Conservation (phyloP, 2,797 vertebrate species). For the Sparidentex hasta region DNA sequence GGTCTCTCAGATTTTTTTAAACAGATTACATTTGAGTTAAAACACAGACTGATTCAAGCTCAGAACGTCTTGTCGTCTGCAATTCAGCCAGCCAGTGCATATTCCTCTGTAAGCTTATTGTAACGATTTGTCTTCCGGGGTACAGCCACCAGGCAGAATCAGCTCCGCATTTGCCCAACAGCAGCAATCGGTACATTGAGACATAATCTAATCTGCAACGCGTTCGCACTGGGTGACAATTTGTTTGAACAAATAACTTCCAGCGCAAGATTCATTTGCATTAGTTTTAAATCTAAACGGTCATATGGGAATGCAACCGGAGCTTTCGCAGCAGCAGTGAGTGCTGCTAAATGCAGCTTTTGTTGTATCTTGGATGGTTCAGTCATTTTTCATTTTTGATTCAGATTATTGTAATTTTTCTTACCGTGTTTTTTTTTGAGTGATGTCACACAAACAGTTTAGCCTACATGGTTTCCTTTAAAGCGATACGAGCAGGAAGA, state of each 20-base stretch:
- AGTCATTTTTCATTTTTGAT: background rate
- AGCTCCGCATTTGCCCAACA: conserved; percentile 15
- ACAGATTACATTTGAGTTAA: too few species aligned
- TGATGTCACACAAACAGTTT: background rate
- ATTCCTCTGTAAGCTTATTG: conserved; percentile 20
- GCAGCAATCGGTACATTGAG: background rate
- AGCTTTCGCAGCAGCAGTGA: background rate
- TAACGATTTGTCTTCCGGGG: conserved; percentile 35
- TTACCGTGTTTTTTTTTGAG: background rate
- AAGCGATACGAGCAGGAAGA: background rate
- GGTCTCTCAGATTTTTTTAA: too few species aligned
- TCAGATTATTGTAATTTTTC: background rate
- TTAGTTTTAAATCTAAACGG: conserved; percentile 64
- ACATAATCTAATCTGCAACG: conserved; percentile 27
- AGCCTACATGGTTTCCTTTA: background rate
- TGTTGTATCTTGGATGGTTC: background rate
- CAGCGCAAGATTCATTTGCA: conserved; percentile 72
- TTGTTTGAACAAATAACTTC: conserved; percentile 73
- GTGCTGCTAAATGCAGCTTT: conserved; percentile 5
- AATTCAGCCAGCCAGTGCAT: background rate
- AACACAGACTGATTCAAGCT: background rate
- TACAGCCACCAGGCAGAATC: conserved; percentile 50
- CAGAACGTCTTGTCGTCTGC: background rate
- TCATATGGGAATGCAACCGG: conserved; percentile 53
- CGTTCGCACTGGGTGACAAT: conserved; percentile 53